Evolutionary conservation across 2,113 vertebrate species (phyloP).

Genomic region (Acanthisitta chloris): DNA sequence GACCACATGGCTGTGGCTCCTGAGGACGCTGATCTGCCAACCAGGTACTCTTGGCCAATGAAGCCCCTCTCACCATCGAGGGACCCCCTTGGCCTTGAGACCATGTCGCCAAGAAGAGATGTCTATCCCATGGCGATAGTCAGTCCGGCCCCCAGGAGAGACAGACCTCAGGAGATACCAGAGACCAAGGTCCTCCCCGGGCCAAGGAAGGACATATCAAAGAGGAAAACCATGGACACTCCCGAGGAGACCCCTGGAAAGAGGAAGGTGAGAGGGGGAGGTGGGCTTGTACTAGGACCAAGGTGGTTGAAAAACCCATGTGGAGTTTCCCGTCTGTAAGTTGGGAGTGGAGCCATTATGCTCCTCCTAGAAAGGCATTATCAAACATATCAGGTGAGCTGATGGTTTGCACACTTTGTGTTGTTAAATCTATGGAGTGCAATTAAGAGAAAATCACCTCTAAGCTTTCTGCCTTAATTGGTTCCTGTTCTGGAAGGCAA

Average conservation of each 20-base stretch:
- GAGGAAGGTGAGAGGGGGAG: slow-evolving; percentile 71
- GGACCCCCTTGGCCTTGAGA: too few relatives aligned
- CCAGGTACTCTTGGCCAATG: too few relatives aligned
- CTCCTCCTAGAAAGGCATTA: not conserved
- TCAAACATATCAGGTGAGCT: not conserved
- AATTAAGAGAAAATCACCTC: too few relatives aligned
- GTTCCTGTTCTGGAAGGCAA: too few relatives aligned
- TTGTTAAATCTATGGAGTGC: not conserved
- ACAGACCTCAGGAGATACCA: not conserved
- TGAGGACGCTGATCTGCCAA: not conserved
- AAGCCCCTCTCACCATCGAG: too few relatives aligned
- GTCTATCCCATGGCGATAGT: not conserved
- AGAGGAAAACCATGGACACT: not conserved
- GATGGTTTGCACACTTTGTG: not conserved
- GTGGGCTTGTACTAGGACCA: not conserved
- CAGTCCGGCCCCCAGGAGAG: slow-evolving; percentile 27
- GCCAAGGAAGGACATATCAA: too few relatives aligned
- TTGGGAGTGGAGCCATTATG: not conserved
- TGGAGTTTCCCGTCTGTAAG: not conserved
- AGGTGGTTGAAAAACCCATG: not conserved
- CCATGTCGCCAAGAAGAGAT: slow-evolving; percentile 12
- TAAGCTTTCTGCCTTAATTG: too few relatives aligned
- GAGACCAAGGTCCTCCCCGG: not conserved
- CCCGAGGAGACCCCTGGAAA: slow-evolving; percentile 71
- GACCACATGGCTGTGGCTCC: not conserved